Base-by-base conservation (phyloP, 2,888 invertebrate species). In the Stomorhina lunata region DNA sequence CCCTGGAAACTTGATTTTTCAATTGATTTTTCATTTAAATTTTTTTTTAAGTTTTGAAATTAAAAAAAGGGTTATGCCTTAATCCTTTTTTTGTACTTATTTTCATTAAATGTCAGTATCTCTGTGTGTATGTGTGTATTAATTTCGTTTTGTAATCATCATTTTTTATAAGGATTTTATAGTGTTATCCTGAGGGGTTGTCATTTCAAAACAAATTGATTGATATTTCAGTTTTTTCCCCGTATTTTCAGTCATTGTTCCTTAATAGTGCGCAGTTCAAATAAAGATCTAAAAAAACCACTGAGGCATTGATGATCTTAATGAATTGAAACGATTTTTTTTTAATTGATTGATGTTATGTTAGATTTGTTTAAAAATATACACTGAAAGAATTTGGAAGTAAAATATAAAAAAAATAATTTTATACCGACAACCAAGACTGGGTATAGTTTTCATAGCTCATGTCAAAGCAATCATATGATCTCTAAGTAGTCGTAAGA, bases 1-100 rank as follows among this genome's bases (percentile, higher is more conserved):
- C 17, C 17, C 53, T 65, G 37, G 17, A 55, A 79, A 79, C 75
- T 84, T 83, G 84, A 84, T 84, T 83, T 83, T 83, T 83, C 84
- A 83, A 84, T 84, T 83, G 84, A 81, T 83, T 79, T 83, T 81
- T 76, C 59, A 66, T 79, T 72, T 59, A 71, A 71, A 59, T 43
- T 2, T 43, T 48, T 43, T 40, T 57, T 37, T 15, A 32, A 72
- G 79, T 72, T 72, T 72, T 66, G n/a, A 50, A 43, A 61, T 50
- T 73, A 12, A 22, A 57, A 43, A 75, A 43, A 53, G 82, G 79
- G 75, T 76, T 79, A 55, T 53, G 65, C 75, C 43, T 79, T 82
- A 82, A 82, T 82, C 82, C 82, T 75, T 82, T 78, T 82, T 75
- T 32, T 0, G 1, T 22, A 10, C 22, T 12, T 15, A 0, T 22